phyloP scores from a whole-genome alignment of 2,113 vertebrate species.

The Ameiurus melas region DNA sequence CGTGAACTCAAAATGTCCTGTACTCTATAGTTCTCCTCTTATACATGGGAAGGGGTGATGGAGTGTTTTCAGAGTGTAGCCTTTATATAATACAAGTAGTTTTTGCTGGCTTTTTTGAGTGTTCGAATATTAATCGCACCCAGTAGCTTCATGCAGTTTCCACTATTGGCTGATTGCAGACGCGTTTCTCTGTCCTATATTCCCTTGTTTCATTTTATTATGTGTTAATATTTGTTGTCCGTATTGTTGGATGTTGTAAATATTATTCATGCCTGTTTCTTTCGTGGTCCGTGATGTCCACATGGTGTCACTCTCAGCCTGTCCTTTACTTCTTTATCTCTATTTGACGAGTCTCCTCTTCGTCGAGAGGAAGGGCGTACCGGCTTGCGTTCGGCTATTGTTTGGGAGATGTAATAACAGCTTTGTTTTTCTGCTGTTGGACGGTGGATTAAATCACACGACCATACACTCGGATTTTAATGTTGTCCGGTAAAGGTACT shows the following conservation, averaged over 20 bases:
- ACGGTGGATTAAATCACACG: not conserved
- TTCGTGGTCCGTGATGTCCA: slow-evolving; percentile 24
- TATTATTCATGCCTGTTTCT: not conserved
- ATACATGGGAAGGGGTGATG: not conserved
- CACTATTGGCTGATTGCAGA: not conserved
- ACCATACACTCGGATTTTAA: not conserved
- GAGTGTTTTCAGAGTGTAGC: not conserved
- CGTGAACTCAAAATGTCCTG: not conserved
- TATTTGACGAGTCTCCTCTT: not conserved
- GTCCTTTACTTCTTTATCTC: not conserved
- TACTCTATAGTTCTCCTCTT: not conserved
- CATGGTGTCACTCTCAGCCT: slow-evolving; percentile 39
- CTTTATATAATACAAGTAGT: not conserved
- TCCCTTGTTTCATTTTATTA: not conserved
- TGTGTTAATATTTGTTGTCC: not conserved
- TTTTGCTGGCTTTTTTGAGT: not conserved
- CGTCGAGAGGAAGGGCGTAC: not conserved
- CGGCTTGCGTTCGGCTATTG: slow-evolving; percentile 31
- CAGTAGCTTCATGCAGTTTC: not conserved
- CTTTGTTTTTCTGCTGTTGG: not conserved
- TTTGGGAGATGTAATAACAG: slow-evolving; percentile 9
- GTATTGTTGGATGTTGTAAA: not conserved
- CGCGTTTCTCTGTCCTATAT: not conserved
- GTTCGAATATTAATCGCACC: not conserved
- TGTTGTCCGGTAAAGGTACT: not conserved